phyloP scores from a whole-genome alignment of 2,797 vertebrate genomes.

The Okamejei kenojei region DNA sequence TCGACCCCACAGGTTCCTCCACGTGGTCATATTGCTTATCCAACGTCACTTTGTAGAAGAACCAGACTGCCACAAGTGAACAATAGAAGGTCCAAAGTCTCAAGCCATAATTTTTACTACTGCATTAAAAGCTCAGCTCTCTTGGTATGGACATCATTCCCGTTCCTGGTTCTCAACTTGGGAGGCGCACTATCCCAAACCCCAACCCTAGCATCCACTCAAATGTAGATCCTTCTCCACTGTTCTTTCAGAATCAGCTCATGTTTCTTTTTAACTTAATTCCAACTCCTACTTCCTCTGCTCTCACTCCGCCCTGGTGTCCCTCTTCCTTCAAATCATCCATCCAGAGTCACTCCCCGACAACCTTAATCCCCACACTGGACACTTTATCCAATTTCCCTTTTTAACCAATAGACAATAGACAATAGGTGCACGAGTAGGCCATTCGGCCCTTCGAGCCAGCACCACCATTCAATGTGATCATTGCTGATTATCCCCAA shows the following conservation, averaged over 20 bases:
- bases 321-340: neutral
- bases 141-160: neutral
- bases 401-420: too few species aligned
- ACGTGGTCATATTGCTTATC: neutral
- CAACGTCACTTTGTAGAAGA: neutral
- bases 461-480: too few species aligned
- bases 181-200: too few species aligned
- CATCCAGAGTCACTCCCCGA: neutral
- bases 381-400: neutral
- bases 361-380: neutral
- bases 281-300: neutral
- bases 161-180: neutral
- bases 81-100: neutral
- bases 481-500: too few species aligned
- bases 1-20: neutral
- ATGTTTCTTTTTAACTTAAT: too few species aligned
- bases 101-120: neutral
- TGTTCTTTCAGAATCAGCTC: too few species aligned
- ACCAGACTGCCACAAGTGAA: neutral
- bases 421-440: too few species aligned
- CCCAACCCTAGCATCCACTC: neutral
- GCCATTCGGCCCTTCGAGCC: too few species aligned
- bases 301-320: neutral
- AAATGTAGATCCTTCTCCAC: too few species aligned
- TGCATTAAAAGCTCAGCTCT: neutral